Base-by-base conservation (phyloP, 2,888 invertebrate genomes). In the Onchidella celtica region DNA sequence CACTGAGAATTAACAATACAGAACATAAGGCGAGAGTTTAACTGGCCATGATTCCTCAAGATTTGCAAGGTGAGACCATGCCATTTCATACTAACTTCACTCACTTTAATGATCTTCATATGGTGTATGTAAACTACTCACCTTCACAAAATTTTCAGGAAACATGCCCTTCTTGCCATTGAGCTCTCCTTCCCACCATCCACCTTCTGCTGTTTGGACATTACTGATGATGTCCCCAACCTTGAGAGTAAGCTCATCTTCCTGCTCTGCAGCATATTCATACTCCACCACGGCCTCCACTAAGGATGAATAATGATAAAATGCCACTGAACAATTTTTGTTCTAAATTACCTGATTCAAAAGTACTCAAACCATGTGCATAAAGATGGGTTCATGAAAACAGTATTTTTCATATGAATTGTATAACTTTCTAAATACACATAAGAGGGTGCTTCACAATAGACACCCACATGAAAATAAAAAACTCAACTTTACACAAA, bases 161-260 rank as follows among this genome's bases (percentile, higher is more conserved):
- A 98, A 98, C 95, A 98, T 96, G 89, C 98, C 98, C 84, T 95
- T 95, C 90, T 96, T 95, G 82, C 97, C 97, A 88, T 95, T 94
- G 78, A 97, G 94, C 83, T 96, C 96, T n/a, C 98, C 98, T 93
- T 97, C 96, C 96, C 97, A 97, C 97, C 98, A 98, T 83, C 97
- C 97, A 79, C 96, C 97, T 38, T 96, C 95, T 89, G 96, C 95
- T 88, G 95, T 95, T 89, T 95, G 95, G 76, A 97, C 97, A 91
- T 96, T 96, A 86, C 95, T 95, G 89, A 98, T 95, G 85, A 97
- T 94, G 93, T 97, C 97, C 81, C 97, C 97, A 89, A 96, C 96
- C 86, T 95, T 95, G 86, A 98, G 95, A 66, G 96, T 96, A 91
- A 98, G 94, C 94, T 98, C 97, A 92, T 97, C 97, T 0, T 96